Percentiles rank a stretch among this genome's conserved stretches.
Evolutionary conservation across 2,888 invertebrate genomes (phyloP).

Genomic region (Cheiracanthium punctorium): DNA sequence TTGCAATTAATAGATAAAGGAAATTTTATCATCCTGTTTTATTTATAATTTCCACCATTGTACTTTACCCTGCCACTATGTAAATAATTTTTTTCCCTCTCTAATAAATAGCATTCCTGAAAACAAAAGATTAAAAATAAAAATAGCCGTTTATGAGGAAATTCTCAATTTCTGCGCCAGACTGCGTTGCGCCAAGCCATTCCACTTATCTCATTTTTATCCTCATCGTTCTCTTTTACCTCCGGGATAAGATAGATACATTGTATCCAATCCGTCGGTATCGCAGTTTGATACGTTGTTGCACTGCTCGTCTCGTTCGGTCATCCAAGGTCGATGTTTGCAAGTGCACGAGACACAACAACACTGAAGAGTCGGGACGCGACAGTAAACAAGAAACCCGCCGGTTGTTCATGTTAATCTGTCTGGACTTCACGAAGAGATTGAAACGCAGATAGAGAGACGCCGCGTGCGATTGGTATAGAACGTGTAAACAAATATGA

Average conservation of each 20-base stretch:
- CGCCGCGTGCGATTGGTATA: not conserved
- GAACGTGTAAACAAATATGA: not conserved
- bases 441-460: not conserved
- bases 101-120: too few relatives aligned
- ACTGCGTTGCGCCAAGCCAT: not conserved
- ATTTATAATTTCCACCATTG: too few relatives aligned
- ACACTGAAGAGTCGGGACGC: not conserved
- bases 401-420: slow-evolving; percentile 46
- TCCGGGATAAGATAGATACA: not conserved
- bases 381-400: slow-evolving; percentile 12
- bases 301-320: too few relatives aligned
- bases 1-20: too few relatives aligned
- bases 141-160: not conserved
- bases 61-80: too few relatives aligned
- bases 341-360: not conserved
- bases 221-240: too few relatives aligned
- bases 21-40: too few relatives aligned
- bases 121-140: too few relatives aligned
- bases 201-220: not conserved
- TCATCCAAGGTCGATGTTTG: not conserved
- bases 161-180: not conserved
- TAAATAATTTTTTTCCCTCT: too few relatives aligned
- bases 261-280: not conserved
- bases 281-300: too few relatives aligned
- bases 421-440: slow-evolving; percentile 36